phyloP scores from a whole-genome alignment of 2,113 vertebrate species.

The Chaetops frenatus region DNA sequence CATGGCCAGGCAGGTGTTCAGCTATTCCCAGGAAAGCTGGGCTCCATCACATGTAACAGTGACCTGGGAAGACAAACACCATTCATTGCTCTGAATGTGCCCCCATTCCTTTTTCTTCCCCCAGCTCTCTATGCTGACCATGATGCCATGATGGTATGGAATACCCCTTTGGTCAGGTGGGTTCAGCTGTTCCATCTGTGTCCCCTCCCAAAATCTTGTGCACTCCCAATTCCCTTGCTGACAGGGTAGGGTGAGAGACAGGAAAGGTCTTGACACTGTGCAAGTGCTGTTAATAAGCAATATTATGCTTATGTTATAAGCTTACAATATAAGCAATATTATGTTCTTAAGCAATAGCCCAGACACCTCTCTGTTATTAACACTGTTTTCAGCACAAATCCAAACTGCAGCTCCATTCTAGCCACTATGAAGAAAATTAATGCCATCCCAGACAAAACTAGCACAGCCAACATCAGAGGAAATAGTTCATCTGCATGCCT shows the following conservation, averaged over 20 bases:
- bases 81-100: fast-evolving
- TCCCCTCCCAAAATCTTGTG: not conserved
- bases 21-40: not conserved
- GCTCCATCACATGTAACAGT: not conserved
- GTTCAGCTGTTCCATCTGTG: not conserved
- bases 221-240: not conserved
- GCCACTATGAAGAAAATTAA: not conserved
- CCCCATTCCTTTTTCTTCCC: too few relatives aligned
- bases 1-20: not conserved
- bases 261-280: not conserved
- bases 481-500: not conserved
- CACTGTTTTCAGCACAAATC: not conserved
- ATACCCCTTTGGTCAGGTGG: not conserved
- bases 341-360: not conserved
- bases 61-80: not conserved
- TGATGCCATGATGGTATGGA: not conserved
- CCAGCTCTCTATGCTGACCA: not conserved
- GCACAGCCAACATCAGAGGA: not conserved
- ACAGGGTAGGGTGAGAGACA: not conserved
- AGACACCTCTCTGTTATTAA: not conserved
- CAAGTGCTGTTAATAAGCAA: too few relatives aligned
- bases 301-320: too few relatives aligned
- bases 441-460: not conserved
- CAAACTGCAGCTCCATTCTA: not conserved
- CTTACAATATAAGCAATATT: too few relatives aligned